Conservation (phyloP, 2,113 vertebrate species). For the Tylochromis polylepis region DNA sequence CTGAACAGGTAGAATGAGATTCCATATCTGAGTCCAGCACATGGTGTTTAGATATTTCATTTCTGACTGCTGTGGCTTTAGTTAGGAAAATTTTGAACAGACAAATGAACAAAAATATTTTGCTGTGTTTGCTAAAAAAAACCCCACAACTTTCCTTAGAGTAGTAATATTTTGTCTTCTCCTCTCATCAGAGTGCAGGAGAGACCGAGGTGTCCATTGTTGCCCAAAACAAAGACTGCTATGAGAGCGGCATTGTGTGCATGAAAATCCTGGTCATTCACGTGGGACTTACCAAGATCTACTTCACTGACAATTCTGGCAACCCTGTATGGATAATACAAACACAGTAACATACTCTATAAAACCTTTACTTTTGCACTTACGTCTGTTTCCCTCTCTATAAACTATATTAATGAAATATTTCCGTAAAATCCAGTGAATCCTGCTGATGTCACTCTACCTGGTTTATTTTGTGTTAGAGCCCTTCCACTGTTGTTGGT, state of each 20-base stretch:
- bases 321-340: slow-evolving; percentile 78
- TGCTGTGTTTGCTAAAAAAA: not conserved
- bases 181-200: slow-evolving; percentile 78
- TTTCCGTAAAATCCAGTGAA: not conserved
- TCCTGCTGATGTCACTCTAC: not conserved
- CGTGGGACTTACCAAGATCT: slow-evolving; percentile 87
- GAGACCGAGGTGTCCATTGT: slow-evolving; percentile 87
- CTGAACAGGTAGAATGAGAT: not conserved
- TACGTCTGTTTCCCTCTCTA: not conserved
- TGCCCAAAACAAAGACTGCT: slow-evolving; percentile 95
- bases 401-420: not conserved
- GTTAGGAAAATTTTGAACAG: not conserved
- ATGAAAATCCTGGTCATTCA: slow-evolving; percentile 92
- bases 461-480: slow-evolving; percentile 51
- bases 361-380: not conserved
- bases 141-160: not conserved
- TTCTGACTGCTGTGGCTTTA: not conserved
- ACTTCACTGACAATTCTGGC: slow-evolving; percentile 86
- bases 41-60: not conserved
- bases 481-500: slow-evolving; percentile 73
- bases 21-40: not conserved
- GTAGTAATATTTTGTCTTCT: slow-evolving; percentile 11
- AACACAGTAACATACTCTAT: not conserved
- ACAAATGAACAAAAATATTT: not conserved
- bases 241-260: slow-evolving; percentile 96